Evolutionary conservation across 2,113 vertebrate species (phyloP).

Genomic region (Sprattus sprattus): DNA sequence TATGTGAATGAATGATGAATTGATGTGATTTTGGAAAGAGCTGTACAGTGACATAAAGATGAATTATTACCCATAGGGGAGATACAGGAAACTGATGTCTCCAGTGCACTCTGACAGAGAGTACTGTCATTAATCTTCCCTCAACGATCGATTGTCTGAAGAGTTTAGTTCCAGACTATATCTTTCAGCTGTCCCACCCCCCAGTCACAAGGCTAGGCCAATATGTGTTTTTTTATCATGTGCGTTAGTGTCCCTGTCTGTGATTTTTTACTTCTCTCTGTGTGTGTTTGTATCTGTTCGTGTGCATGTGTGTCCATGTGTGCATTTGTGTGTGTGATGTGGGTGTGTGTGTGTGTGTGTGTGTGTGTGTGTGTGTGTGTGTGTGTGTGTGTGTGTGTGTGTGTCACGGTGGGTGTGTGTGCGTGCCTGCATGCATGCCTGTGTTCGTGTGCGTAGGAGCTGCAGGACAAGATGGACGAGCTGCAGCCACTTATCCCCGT

Average conservation of each 20-base stretch:
- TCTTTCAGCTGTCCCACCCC: neutral
- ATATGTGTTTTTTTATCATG: neutral
- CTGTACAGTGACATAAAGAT: neutral
- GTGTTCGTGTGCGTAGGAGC: slow-evolving; percentile 71
- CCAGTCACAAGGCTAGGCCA: neutral
- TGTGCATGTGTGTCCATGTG: neutral
- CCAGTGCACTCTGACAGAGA: neutral
- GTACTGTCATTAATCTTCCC: neutral
- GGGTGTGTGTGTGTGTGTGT: neutral
- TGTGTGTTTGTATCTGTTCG: neutral
- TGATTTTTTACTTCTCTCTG: neutral
- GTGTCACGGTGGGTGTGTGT: neutral
- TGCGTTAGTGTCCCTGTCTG: neutral
- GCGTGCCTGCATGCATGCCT: slow-evolving; percentile 17
- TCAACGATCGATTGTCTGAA: neutral
- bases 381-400: neutral
- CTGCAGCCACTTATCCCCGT: slow-evolving; percentile 94
- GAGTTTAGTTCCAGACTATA: slow-evolving; percentile 7
- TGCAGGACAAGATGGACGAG: slow-evolving; percentile 97
- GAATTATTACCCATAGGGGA: neutral
- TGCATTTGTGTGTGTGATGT: slow-evolving; percentile 1
- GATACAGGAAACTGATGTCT: slow-evolving; percentile 7
- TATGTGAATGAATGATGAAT: neutral
- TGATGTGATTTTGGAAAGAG: neutral
- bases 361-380: neutral